phyloP scores from a whole-genome alignment of 2,797 vertebrate genomes.

The Urophycis tenuis region DNA sequence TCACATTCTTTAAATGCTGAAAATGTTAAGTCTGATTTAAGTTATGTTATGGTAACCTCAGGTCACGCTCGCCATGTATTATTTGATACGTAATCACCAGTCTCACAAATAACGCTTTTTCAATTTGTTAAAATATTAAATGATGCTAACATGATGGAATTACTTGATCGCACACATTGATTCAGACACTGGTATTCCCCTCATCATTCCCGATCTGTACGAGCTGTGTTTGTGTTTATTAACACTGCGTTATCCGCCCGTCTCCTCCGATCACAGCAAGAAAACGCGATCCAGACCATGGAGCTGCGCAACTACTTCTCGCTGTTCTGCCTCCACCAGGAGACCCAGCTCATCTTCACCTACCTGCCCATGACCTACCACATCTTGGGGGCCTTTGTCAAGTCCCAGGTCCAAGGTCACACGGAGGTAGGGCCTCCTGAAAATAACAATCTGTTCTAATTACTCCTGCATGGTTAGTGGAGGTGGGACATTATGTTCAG shows the following conservation, averaged over 20 bases:
- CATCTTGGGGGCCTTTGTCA: conserved; percentile 89
- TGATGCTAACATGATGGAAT: too few relatives aligned
- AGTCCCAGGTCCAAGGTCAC: conserved; percentile 96
- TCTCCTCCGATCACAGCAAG: conserved; percentile 74
- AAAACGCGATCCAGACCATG: conserved; percentile 92
- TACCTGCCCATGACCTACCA: conserved; percentile 93
- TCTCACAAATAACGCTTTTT: too few relatives aligned
- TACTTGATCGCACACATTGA: background rate
- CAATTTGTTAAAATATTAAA: too few relatives aligned
- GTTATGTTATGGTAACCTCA: too few relatives aligned
- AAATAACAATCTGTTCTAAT: conserved; percentile 13
- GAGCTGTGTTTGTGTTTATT: background rate
- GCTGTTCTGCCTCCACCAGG: conserved; percentile 93
- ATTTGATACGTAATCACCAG: background rate
- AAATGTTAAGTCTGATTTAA: too few relatives aligned
- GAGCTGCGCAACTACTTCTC: conserved; percentile 96
- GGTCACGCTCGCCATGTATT: too few relatives aligned
- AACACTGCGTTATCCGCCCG: too few relatives aligned
- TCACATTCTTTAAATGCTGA: too few relatives aligned
- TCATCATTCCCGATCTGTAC: background rate
- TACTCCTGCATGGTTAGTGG: background rate
- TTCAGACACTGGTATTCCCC: background rate
- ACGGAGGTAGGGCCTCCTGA: conserved; percentile 77
- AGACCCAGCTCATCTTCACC: conserved; percentile 92
- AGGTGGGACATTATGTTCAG: background rate